Base-by-base conservation (phyloP, 1,140 invertebrate genomes). In the Tetragonula clypearis region DNA sequence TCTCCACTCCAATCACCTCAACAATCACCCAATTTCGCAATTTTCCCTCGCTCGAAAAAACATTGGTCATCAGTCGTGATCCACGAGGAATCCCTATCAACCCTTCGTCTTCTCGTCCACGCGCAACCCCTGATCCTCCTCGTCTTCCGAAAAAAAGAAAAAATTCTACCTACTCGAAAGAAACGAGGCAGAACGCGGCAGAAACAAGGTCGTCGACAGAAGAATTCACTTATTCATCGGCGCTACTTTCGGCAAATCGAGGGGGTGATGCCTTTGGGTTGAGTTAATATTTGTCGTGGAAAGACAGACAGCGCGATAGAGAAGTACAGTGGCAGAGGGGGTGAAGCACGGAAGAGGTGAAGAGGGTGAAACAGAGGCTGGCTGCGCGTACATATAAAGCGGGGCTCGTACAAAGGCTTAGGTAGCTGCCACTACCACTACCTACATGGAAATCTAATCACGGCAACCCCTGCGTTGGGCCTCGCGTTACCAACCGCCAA, bases 381-480 rank as follows among this genome's bases (percentile, higher is more conserved):
- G 21, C 74, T 77, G 58, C 14, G 26, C 26, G 56, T 77, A 86
- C 80, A 55, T 78, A 80, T 89, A 87, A 89, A 30, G 30, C 30
- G 30, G 30, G 30, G 30, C 30, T 30, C 30, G 30, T 30, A 30
- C 30, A 30, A 30, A 89, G 88, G 88, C 88, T 90, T 90, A 90
- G 85, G 81, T 87, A 76, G 85, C n/a, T 84, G 82, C 41, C 65
- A 83, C 41, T 58, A 83, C 85, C 60, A 81, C 87, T 92, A 93
- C 92, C 92, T 90, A 87, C 93, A 93, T 93, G 93, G 91, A 93
- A 93, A 93, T 93, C 91, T 93, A 93, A 93, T 93, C 93, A 93
- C 91, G 85, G 91, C 92, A 91, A 82, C 93, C 92, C 93, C 86
- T 91, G 82, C 90, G 91, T 76, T 6, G 79, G 74, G 92, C 92